Evolutionary conservation across 2,888 invertebrate species (phyloP), one percentile per base, ranked within the genome.

Genomic region (Dynastes hyllus): DNA sequence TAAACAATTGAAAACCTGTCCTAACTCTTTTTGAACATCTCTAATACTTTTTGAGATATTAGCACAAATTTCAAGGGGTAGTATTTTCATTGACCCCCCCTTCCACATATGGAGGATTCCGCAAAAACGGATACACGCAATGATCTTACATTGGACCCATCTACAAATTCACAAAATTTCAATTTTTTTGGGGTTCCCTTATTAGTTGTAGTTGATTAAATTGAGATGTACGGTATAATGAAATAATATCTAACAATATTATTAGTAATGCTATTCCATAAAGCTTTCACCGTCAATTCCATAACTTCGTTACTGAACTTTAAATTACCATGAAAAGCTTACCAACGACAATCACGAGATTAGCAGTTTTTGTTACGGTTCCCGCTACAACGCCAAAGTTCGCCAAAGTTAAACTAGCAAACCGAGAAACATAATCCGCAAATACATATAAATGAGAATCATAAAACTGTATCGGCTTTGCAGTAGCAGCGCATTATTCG

Each of bases 401-500:
- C 27, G 61, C 76, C 53, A 11, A 22, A 22, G 45, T n/a, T 65
- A 50, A 22, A 8, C 9, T 16, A 13, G 4, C 73, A 37, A 58
- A 40, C 13, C 55, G 29, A 61, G 58, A 73, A 76, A 76, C 29
- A 65, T 76, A 76, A 76, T 76, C 63, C 76, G 40, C 50, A 76
- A 76, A 76, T 76, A 16, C 16, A 16, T 16, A 16, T 16, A 65
- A 65, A 76, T 53, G 51, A 29, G 53, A 53, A 53, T 27, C 76
- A 65, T 55, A 51, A 76, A 76, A 76, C 76, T 65, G 29, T 76
- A 76, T 76, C 76, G 50, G 65, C 22, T 40, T 65, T 65, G 45
- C 11, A 40, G 4, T 27, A 22, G 5, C 45, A 9, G 32, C 51
- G 27, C 53, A 29, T 13, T 53, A 13, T 76, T 65, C 50, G 13